phyloP scores from a whole-genome alignment of 2,797 vertebrate genomes.

The Potorous gilbertii region DNA sequence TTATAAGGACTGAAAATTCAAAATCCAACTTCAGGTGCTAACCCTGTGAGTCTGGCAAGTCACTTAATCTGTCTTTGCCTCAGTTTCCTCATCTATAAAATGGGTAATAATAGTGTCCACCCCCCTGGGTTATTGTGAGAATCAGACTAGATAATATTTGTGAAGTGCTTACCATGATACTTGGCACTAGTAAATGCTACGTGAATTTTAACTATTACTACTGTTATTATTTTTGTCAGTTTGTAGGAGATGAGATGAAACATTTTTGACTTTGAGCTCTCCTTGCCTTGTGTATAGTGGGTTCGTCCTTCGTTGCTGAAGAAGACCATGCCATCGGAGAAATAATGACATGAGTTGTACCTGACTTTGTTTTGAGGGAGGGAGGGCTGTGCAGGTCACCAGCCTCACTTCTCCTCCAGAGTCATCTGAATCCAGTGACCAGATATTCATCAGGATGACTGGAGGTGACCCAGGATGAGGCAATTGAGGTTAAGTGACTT shows the following conservation, averaged over 20 bases:
- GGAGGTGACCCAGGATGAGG: no score
- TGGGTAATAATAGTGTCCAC: background rate
- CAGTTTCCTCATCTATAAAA: background rate
- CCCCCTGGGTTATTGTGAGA: background rate
- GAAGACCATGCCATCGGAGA: no score
- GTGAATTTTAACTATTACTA: background rate
- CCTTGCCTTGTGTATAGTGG: background rate
- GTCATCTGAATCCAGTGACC: no score
- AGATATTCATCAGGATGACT: no score
- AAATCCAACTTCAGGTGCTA: background rate
- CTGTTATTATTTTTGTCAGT: background rate
- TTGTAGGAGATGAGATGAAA: background rate
- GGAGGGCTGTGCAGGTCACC: no score
- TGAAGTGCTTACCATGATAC: background rate
- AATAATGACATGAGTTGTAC: no score
- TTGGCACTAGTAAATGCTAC: background rate
- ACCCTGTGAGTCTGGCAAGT: background rate
- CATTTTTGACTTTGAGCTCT: background rate
- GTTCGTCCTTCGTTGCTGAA: no score
- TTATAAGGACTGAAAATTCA: background rate
- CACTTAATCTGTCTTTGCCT: background rate
- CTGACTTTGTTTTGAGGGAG: no score
- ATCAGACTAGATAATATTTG: background rate
- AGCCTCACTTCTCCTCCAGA: no score
- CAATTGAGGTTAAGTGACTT: no score